Evolutionary conservation across 2,113 vertebrate genomes (phyloP).

Genomic region (Crypturellus undulatus): DNA sequence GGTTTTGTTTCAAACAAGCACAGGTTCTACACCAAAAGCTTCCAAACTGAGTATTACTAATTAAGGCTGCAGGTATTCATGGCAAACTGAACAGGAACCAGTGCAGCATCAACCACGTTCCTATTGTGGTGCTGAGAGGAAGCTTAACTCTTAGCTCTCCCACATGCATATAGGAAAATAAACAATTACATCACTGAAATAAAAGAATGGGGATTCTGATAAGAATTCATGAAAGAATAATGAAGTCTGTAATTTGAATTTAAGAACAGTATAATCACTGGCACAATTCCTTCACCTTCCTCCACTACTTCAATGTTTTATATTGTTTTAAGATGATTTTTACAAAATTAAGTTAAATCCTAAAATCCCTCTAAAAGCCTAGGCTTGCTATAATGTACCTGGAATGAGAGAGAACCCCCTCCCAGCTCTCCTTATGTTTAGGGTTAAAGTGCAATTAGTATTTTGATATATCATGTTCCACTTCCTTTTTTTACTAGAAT

Average conservation of each 20-base stretch:
- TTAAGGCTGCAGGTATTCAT: slow-evolving; percentile 23
- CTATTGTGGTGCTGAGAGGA: neutral
- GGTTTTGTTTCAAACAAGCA: slow-evolving; percentile 13
- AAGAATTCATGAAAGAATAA: slow-evolving; percentile 33
- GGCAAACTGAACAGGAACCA: neutral
- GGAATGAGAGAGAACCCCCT: neutral
- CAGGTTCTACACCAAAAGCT: neutral
- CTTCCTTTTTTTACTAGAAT: slow-evolving; percentile 5
- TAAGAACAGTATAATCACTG: neutral
- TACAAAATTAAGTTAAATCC: neutral
- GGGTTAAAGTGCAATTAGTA: neutral
- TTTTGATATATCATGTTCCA: neutral
- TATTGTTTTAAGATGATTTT: neutral
- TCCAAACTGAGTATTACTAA: neutral
- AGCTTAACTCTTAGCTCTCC: neutral
- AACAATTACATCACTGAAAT: slow-evolving; percentile 38
- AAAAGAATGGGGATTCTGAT: slow-evolving; percentile 23
- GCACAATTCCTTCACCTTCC: slow-evolving; percentile 2
- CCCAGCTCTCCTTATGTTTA: neutral
- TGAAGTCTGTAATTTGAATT: slow-evolving; percentile 16
- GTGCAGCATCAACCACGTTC: neutral
- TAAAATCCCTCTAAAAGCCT: neutral
- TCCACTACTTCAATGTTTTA: slow-evolving; percentile 47
- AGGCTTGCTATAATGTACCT: neutral
- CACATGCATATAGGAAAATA: neutral